phyloP scores from a whole-genome alignment of 2,113 vertebrate genomes.

The Thermophis baileyi region DNA sequence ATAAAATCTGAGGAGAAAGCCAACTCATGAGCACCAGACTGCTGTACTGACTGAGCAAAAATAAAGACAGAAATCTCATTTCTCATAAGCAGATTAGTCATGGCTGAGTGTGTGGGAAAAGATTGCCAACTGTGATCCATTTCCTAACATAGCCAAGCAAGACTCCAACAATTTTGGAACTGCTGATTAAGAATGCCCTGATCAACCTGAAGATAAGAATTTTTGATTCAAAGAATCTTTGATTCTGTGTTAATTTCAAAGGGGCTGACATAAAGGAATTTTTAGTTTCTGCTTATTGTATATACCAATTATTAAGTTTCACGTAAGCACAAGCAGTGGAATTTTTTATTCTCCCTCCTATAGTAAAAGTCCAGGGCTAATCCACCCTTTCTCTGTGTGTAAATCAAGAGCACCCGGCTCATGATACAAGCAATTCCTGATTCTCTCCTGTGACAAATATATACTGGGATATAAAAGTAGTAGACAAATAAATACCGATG shows the following conservation, averaged over 20 bases:
- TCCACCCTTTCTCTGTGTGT: not conserved
- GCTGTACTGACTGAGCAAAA: not conserved
- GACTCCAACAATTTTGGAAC: not conserved
- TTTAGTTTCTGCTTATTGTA: not conserved
- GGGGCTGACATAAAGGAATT: not conserved
- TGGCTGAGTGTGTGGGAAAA: not conserved
- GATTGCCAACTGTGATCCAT: not conserved
- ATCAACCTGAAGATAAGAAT: not conserved
- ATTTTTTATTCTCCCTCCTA: not conserved
- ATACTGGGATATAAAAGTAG: not conserved
- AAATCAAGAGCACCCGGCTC: not conserved
- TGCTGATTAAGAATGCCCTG: not conserved
- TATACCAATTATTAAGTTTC: not conserved
- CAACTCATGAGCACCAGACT: not conserved
- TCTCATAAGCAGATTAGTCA: not conserved
- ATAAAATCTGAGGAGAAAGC: not conserved
- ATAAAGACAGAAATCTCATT: not conserved
- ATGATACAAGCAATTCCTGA: not conserved
- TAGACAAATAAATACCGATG: not conserved
- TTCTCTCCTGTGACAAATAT: not conserved
- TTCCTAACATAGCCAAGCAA: not conserved
- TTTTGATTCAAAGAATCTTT: not conserved
- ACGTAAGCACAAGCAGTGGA: not conserved
- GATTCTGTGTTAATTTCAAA: not conserved
- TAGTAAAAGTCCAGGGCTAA: not conserved